Conservation (phyloP, 2,888 invertebrate genomes). For the Melangyna quadrimaculata region DNA sequence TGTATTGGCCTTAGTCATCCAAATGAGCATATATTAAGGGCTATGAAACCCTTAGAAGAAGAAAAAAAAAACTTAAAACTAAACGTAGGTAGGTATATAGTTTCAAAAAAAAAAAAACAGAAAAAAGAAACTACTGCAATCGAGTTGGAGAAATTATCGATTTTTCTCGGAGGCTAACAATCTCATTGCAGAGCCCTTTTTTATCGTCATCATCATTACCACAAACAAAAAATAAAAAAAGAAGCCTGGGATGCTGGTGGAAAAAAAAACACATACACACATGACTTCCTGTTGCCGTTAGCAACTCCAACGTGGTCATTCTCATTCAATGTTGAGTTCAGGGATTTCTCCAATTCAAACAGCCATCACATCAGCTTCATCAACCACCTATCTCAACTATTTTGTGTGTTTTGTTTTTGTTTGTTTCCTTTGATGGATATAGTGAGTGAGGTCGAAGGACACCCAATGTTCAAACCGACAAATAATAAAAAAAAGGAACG, state of each 20-base stretch:
- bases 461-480: slow-evolving; percentile 21
- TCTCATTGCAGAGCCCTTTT: slow-evolving; percentile 43
- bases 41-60: background rate
- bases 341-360: slow-evolving; percentile 54
- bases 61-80: background rate
- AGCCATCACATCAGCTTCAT: slow-evolving; percentile 10
- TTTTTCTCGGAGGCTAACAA: slow-evolving; percentile 25
- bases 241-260: slow-evolving; percentile 37
- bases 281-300: slow-evolving; percentile 61
- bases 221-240: background rate
- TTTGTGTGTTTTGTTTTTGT: background rate
- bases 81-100: background rate
- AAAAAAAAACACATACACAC: slow-evolving; percentile 10
- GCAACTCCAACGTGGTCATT: slow-evolving; percentile 56
- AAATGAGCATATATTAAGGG: slow-evolving; percentile 28
- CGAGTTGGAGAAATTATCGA: slow-evolving; percentile 58
- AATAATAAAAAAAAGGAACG: background rate
- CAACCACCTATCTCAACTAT: background rate
- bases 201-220: background rate
- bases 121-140: slow-evolving; percentile 57
- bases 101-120: slow-evolving; percentile 15
- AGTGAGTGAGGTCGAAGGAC: slow-evolving; percentile 44
- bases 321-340: slow-evolving; percentile 70
- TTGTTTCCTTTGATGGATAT: background rate
- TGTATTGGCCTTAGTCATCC: slow-evolving; percentile 41